Percentiles rank a stretch among this genome's conserved stretches.
These are phyloP conservation scores for Acholoe squamosa DNA, from an alignment of 2,888 invertebrate species.

Conservation along the genomic window DNA sequence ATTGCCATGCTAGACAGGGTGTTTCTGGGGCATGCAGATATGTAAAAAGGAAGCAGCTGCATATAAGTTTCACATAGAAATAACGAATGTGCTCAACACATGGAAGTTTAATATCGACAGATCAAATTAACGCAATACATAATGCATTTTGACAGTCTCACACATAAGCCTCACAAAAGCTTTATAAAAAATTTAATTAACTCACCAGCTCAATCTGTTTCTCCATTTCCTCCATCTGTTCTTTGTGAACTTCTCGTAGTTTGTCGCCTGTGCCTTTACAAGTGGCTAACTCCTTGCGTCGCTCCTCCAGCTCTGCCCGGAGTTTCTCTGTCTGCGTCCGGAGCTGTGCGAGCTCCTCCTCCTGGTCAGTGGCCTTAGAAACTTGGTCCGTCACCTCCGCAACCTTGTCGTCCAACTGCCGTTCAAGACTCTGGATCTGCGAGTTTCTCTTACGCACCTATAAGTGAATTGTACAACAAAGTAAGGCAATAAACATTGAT, in stretches of 20 bases:
- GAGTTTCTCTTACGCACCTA: constrained; percentile 76
- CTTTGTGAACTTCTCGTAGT: constrained; percentile 73
- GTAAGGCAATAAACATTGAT: too few species aligned
- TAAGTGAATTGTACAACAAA: too few species aligned
- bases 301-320: constrained; percentile 71
- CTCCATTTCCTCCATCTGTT: constrained; percentile 77
- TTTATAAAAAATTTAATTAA: neutral
- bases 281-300: constrained; percentile 67
- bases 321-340: constrained; percentile 69
- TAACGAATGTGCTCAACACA: too few species aligned
- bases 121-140: too few species aligned
- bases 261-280: constrained; percentile 70
- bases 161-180: too few species aligned
- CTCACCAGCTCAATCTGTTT: constrained; percentile 77
- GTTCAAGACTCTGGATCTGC: constrained; percentile 73
- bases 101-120: too few species aligned
- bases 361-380: constrained; percentile 72
- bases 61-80: too few species aligned
- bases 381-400: constrained; percentile 73
- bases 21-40: too few species aligned
- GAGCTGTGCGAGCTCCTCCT: constrained; percentile 72
- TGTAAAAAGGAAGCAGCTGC: too few species aligned
- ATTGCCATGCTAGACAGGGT: too few species aligned
- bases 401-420: constrained; percentile 76
- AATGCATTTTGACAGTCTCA: too few species aligned